Percentiles rank a stretch among this genome's conserved stretches.
Conservation (phyloP, 2,888 invertebrate genomes). For the Cheiracanthium punctorium region DNA sequence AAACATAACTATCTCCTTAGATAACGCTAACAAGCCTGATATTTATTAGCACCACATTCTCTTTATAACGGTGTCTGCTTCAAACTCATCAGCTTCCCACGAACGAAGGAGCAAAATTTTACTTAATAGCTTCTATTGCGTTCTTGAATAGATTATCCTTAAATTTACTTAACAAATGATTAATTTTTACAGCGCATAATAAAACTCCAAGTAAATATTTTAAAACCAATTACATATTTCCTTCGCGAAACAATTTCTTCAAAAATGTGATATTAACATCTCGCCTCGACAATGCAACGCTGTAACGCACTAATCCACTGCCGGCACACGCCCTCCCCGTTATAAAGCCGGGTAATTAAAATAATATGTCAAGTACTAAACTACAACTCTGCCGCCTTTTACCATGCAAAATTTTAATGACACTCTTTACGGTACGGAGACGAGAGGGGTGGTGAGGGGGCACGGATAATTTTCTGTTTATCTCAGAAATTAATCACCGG, state of each 20-base stretch:
- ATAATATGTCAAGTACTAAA: slow-evolving; percentile 69
- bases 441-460: slow-evolving; percentile 34
- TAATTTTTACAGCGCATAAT: slow-evolving; percentile 10
- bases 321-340: not conserved
- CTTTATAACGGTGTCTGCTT: not conserved
- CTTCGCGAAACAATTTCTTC: slow-evolving; percentile 8
- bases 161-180: slow-evolving; percentile 15
- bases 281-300: not conserved
- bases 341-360: slow-evolving; percentile 56
- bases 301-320: not conserved
- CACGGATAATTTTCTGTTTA: slow-evolving; percentile 69
- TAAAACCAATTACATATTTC: slow-evolving; percentile 10
- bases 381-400: slow-evolving; percentile 42
- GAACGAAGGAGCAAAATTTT: not conserved
- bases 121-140: not conserved
- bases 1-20: too few species aligned
- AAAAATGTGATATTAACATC: slow-evolving; percentile 13
- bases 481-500: slow-evolving; percentile 65
- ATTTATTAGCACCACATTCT: not conserved
- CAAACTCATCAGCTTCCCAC: not conserved
- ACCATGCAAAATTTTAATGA: slow-evolving; percentile 58
- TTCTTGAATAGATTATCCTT: slow-evolving; percentile 1
- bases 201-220: slow-evolving; percentile 15
- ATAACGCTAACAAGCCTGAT: too few species aligned
- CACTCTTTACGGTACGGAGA: slow-evolving; percentile 41